These are phyloP conservation scores for Meda fulgida DNA, from an alignment of 2,797 vertebrate genomes.

Conservation along the genomic window DNA sequence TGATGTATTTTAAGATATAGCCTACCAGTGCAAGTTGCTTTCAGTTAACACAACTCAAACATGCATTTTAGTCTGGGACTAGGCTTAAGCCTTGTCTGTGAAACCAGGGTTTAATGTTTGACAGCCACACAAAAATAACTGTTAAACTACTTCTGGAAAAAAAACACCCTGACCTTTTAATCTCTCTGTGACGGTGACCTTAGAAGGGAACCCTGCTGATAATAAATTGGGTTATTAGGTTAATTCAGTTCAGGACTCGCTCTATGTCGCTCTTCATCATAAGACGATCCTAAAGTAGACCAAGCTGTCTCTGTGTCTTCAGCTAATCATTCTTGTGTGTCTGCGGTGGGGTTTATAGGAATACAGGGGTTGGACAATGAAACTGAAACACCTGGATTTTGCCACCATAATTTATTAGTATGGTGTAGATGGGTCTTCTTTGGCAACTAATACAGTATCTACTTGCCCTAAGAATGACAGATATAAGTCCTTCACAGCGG, in stretches of 20 bases:
- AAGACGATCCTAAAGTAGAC: constrained; percentile 58
- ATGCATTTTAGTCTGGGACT: neutral
- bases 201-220: neutral
- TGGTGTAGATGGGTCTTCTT: neutral
- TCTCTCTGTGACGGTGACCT: constrained; percentile 11
- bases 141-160: neutral
- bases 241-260: constrained; percentile 18
- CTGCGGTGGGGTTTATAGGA: neutral
- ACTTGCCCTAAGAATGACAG: neutral
- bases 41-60: neutral
- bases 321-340: neutral
- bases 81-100: neutral
- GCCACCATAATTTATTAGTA: neutral
- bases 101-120: constrained; percentile 3
- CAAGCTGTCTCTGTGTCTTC: neutral
- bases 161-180: neutral
- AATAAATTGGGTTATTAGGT: constrained; percentile 33
- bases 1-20: no score
- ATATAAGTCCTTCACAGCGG: neutral
- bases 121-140: neutral
- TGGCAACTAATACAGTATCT: neutral
- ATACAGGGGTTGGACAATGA: neutral
- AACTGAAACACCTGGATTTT: neutral
- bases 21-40: neutral
- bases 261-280: neutral